A percentile compares a stretch with the other conserved stretches of the same genome.
Conservation (phyloP, 1,140 invertebrate genomes). For the Periplaneta americana region DNA sequence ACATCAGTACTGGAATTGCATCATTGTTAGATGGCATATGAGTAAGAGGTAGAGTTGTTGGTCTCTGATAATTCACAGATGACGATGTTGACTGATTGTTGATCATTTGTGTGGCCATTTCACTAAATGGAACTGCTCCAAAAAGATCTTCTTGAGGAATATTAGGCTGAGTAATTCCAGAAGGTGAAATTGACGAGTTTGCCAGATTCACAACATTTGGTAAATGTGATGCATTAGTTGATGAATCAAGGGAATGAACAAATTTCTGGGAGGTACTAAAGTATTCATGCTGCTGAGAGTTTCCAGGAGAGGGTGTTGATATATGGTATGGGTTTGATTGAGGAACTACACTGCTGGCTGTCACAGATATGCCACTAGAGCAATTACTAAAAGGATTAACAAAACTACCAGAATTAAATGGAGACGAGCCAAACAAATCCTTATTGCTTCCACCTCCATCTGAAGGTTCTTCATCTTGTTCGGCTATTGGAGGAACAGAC, state of each 20-base stretch:
- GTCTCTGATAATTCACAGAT: slow-evolving; percentile 23
- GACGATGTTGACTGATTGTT: slow-evolving; percentile 33
- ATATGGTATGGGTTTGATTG: neutral
- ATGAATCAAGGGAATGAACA: neutral
- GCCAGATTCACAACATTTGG: neutral
- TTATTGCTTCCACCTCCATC: slow-evolving; percentile 23
- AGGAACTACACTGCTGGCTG: neutral
- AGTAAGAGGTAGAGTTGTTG: slow-evolving; percentile 29
- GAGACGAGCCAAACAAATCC: slow-evolving; percentile 51
- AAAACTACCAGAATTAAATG: slow-evolving; percentile 36
- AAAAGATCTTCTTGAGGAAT: slow-evolving; percentile 44
- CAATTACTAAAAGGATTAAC: slow-evolving; percentile 28
- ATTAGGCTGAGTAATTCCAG: neutral
- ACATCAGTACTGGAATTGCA: slow-evolving; percentile 2
- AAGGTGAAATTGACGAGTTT: neutral
- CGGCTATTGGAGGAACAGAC: slow-evolving; percentile 25
- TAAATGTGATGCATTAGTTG: neutral
- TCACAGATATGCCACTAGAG: neutral
- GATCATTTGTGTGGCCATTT: slow-evolving; percentile 33
- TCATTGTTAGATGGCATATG: neutral
- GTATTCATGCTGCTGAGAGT: slow-evolving; percentile 22
- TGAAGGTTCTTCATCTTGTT: slow-evolving; percentile 16
- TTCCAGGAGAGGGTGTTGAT: slow-evolving; percentile 12
- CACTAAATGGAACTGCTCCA: slow-evolving; percentile 53
- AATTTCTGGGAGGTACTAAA: neutral